phyloP scores from a whole-genome alignment of 2,888 invertebrate species.

The Melanargia galathea region DNA sequence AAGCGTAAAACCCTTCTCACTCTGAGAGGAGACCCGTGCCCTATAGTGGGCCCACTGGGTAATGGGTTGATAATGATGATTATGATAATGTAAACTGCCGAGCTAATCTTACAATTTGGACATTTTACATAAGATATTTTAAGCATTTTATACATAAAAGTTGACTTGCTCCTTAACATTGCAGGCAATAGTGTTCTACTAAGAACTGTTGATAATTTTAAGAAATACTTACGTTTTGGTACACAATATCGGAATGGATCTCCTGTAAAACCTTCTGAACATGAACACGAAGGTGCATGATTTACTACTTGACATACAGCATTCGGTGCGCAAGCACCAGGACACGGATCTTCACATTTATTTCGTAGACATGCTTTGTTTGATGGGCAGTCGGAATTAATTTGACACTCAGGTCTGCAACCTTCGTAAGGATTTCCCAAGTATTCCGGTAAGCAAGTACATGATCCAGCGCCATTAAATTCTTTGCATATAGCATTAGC shows the following conservation, averaged over 20 bases:
- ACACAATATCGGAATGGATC: conserved; percentile 86
- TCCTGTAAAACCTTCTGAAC: conserved; percentile 87
- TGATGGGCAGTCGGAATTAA: conserved; percentile 87
- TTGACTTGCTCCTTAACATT: background rate
- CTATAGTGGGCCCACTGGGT: too few species aligned
- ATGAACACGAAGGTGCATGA: conserved; percentile 86
- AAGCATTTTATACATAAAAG: too few species aligned
- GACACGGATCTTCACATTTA: conserved; percentile 90
- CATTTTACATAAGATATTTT: too few species aligned
- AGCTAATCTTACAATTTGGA: too few species aligned
- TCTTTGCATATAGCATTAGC: conserved; percentile 85
- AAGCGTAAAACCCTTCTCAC: too few species aligned
- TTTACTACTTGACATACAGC: conserved; percentile 89
- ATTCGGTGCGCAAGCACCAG: conserved; percentile 88
- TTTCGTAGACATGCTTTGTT: conserved; percentile 87
- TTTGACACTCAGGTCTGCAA: conserved; percentile 88
- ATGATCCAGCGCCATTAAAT: conserved; percentile 85
- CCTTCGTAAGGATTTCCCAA: conserved; percentile 91
- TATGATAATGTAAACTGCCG: too few species aligned
- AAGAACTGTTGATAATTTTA: background rate
- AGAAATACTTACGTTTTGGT: conserved; percentile 77
- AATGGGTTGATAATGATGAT: too few species aligned
- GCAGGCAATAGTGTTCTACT: background rate
- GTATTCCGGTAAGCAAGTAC: conserved; percentile 86
- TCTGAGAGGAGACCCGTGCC: too few species aligned